Base-by-base conservation (phyloP, 2,888 invertebrate species). In the Lampropteryx suffumata region DNA sequence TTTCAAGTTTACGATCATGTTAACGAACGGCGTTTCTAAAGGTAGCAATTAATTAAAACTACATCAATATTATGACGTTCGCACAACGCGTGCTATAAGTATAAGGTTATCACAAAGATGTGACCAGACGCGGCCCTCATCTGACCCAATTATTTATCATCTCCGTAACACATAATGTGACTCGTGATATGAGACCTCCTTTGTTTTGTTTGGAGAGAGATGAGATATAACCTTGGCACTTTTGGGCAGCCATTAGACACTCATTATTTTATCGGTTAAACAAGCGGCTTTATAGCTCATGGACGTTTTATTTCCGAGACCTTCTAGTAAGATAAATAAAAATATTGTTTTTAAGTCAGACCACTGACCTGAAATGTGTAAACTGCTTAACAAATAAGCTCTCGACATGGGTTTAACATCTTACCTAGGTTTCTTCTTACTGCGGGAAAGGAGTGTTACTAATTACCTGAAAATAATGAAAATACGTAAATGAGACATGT, bases 61-160 rank as follows among this genome's bases (percentile, higher is more conserved):
- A 17, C 17, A 17, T 17, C 17, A 3, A 17, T 17, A 26, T 13
- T 17, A 35, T 75, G 78, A 76, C 76, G 76, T 69, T 51, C 55
- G 50, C 48, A 55, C 47, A 65, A 78, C 80, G 79, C 78, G 78
- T 75, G 76, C 67, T 46, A 12, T 65, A 39, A 13, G 14, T 48
- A 37, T 30, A 24, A 67, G 79, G 79, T 81, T 87, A 87, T 86
- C 86, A 61, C 43, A 57, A 47, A 59, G 74, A 76, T 74, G 69
- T 71, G 81, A 75, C 84, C 84, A 84, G 79, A 80, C 81, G 68
- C 74, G 80, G 84, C 84, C 84, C 76, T 62, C 69, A 73, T 77
- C 73, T 79, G 82, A 81, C 86, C 86, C 71, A 88, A 81, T 87
- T 88, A 78, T 64, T 76, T 84, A 84, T 83, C 82, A 64, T 57